Base-by-base conservation (phyloP, 2,888 invertebrate genomes). In the Camponotus fellah region DNA sequence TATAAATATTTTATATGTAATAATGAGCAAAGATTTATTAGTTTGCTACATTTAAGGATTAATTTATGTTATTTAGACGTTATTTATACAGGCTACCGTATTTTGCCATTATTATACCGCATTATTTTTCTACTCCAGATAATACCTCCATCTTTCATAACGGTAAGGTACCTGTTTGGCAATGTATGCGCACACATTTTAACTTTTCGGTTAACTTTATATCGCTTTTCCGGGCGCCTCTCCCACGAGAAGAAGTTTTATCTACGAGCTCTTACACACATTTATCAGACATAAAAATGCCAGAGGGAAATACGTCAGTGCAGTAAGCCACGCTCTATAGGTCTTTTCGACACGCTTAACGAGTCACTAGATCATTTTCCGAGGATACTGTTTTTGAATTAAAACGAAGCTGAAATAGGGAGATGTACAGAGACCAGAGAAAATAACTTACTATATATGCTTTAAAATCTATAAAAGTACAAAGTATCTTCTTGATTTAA, bases 161-260 rank as follows among this genome's bases (percentile, higher is more conserved):
- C 26, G 43, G 60, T 62, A 37, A 46, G 12, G 71, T 68, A 71
- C 65, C 72, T 49, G 60, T 71, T 80, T 60, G 60, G 37, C 37
- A 80, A 80, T 71, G 46, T 60, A 34, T 46, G 34, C 40, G 17
- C 21, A 74, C 75, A 86, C 87, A 82, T 86, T 82, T 86, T 60
- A 75, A 65, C 60, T 77, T 68, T 76, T 32, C 46, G 49, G 65
- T 32, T 82, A 88, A 87, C 64, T 88, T 88, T 62, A 69, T 86
- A 80, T 79, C 64, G 46, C 80, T 87, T 85, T 66, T 53, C 58
- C 62, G 46, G 65, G 12, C 65, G 65, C 12, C 68, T 60, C 46
- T 62, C 17, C 37, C 17, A 10, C 49, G 14, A 76, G 43, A 79
- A 88, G 66, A 71, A 88, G 74, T 88, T 88, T 87, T 84, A 82